Conservation (phyloP, 2,797 vertebrate genomes). For the Eulemur mongoz region DNA sequence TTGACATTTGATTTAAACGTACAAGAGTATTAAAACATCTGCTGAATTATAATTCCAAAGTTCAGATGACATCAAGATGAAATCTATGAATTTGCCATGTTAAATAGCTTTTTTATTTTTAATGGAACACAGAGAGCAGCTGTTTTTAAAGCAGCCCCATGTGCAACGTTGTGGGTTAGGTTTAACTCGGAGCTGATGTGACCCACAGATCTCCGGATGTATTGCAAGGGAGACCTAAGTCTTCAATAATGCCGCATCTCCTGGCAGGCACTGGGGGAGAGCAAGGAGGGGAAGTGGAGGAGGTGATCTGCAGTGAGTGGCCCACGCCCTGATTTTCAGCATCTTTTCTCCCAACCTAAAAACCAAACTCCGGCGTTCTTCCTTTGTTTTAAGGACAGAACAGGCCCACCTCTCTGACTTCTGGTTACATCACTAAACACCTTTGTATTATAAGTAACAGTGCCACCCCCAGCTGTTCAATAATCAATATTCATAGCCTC, state of each 20-base stretch:
- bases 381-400: not conserved
- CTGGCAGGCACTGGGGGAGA: not conserved
- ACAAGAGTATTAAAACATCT: slow-evolving; percentile 58
- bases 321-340: not conserved
- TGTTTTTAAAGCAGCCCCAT: slow-evolving; percentile 29
- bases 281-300: not conserved
- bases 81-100: slow-evolving; percentile 44
- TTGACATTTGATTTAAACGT: slow-evolving; percentile 29
- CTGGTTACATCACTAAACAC: not conserved
- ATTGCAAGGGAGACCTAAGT: not conserved
- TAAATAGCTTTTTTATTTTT: slow-evolving; percentile 47
- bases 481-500: not conserved
- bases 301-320: not conserved
- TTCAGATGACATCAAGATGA: slow-evolving; percentile 58
- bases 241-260: not conserved
- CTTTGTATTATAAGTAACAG: not conserved
- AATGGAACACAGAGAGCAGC: slow-evolving; percentile 55
- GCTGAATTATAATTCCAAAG: slow-evolving; percentile 51
- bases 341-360: not conserved
- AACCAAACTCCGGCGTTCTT: not conserved
- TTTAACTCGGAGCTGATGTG: slow-evolving; percentile 23
- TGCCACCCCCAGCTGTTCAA: not conserved
- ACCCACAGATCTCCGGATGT: slow-evolving; percentile 13
- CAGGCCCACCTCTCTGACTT: not conserved
- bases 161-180: not conserved